Conservation (phyloP, 2,888 invertebrate genomes). For the Hipparchia semele region DNA sequence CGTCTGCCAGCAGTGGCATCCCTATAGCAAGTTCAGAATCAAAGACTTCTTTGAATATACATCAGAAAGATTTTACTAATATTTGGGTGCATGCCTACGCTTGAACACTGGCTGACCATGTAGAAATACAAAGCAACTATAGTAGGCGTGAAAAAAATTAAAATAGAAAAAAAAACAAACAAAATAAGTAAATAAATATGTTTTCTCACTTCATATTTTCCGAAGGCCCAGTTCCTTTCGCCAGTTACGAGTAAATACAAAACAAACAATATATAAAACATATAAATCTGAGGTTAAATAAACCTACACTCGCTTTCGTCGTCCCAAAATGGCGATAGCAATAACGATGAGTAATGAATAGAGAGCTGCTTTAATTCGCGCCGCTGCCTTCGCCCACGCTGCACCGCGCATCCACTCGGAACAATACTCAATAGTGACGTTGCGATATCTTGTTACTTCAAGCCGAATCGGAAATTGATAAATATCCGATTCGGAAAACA, state of each 20-base stretch:
- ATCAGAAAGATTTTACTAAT: neutral
- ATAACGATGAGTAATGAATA: slow-evolving; percentile 83
- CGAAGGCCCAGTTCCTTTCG: slow-evolving; percentile 25
- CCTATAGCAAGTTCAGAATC: neutral
- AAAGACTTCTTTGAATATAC: too few relatives aligned
- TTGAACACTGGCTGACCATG: neutral
- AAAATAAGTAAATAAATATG: neutral
- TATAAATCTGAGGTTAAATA: slow-evolving; percentile 55
- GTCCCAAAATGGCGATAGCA: slow-evolving; percentile 77
- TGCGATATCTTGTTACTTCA: neutral
- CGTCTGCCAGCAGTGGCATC: neutral
- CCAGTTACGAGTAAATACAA: slow-evolving; percentile 51
- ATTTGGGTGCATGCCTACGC: neutral
- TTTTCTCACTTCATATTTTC: slow-evolving; percentile 18
- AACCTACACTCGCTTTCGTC: slow-evolving; percentile 79
- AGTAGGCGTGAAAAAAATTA: slow-evolving; percentile 28
- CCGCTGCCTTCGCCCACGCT: slow-evolving; percentile 73
- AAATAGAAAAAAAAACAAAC: slow-evolving; percentile 9
- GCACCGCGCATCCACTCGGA: slow-evolving; percentile 80
- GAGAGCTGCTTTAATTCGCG: slow-evolving; percentile 81
- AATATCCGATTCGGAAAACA: neutral
- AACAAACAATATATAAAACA: slow-evolving; percentile 51
- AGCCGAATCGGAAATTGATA: slow-evolving; percentile 8
- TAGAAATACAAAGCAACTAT: neutral
- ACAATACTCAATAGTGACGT: slow-evolving; percentile 55